Evolutionary conservation across 2,113 vertebrate genomes (phyloP), one percentile per base, ranked within the genome.

Genomic region (Platichthys flesus): DNA sequence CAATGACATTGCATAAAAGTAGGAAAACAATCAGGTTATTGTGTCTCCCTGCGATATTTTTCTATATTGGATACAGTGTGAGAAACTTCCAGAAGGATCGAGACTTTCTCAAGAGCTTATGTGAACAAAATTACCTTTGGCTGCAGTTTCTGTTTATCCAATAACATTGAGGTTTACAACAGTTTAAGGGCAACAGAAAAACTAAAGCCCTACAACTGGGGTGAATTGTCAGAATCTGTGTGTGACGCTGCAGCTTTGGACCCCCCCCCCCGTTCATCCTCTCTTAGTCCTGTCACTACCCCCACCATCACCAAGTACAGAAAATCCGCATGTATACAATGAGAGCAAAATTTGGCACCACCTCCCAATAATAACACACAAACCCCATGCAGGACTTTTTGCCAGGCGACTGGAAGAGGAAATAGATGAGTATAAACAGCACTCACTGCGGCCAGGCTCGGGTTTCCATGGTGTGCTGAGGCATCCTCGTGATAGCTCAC

Each of bases 401-500:
- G 90, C 89, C 91, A 92, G 87, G 86, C 79, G 81, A 89, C 87
- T 92, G 75, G 69, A 90, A 90, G 85, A 94, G 90, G 91, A 94
- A 93, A 90, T 85, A 86, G 85, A 78, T 83, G 81, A 85, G 87
- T 87, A 91, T 92, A 93, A 93, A 93, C 88, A 91, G 87, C 91
- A 95, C 95, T 75, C 95, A 97, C 96, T 93, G 82, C 67, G 76
- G 86, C 86, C 89, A 62, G 84, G 86, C 69, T 92, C 82, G 88
- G 92, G 86, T 85, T 94, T 83, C 85, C 71, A 89, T 86, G 90
- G 85, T 79, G 78, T 69, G 87, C 92, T 77, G 67, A 84, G 91
- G 81, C 81, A 76, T 85, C 92, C 84, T 95, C 93, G 72, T 93
- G 93, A 81, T 93, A 93, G 92, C 93, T 96, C 90, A 95, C 94